These are phyloP conservation scores for Sicus ferrugineus DNA, from an alignment of 2,888 invertebrate species.

Conservation along the genomic window DNA sequence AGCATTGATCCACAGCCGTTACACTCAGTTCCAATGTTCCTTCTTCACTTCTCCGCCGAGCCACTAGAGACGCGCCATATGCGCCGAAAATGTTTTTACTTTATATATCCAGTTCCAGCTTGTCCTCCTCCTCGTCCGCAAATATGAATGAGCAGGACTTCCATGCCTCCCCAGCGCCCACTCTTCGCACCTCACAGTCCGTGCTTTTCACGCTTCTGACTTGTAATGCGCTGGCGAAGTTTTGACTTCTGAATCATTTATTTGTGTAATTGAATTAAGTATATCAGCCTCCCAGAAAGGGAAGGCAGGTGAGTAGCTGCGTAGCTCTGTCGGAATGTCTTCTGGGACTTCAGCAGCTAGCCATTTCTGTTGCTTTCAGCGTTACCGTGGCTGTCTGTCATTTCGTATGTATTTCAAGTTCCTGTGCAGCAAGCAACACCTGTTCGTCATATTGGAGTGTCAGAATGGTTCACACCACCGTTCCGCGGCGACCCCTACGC, in stretches of 20 bases:
- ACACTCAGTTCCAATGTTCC: too few relatives aligned
- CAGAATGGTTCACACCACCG: background rate
- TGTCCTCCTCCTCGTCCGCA: background rate
- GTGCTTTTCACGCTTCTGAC: background rate
- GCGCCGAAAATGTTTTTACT: too few relatives aligned
- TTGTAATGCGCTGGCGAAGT: slow-evolving; percentile 10
- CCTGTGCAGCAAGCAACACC: background rate
- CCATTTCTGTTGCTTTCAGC: background rate
- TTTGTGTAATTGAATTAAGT: slow-evolving; percentile 29
- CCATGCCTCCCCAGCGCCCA: background rate
- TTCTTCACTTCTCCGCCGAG: too few relatives aligned
- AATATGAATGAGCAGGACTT: slow-evolving; percentile 12
- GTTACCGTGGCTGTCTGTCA: background rate
- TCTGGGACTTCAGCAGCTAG: background rate
- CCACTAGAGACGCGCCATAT: too few relatives aligned
- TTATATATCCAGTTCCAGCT: too few relatives aligned
- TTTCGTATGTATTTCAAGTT: slow-evolving; percentile 12
- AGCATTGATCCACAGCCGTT: background rate
- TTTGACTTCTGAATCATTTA: slow-evolving; percentile 29
- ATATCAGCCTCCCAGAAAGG: background rate
- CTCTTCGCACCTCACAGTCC: background rate
- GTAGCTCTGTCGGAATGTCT: background rate
- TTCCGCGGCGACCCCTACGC: too few relatives aligned
- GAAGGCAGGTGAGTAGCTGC: background rate
- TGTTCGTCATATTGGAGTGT: too few relatives aligned